Evolutionary conservation across 2,113 vertebrate genomes (phyloP).

Genomic region (Alligator mississippiensis): DNA sequence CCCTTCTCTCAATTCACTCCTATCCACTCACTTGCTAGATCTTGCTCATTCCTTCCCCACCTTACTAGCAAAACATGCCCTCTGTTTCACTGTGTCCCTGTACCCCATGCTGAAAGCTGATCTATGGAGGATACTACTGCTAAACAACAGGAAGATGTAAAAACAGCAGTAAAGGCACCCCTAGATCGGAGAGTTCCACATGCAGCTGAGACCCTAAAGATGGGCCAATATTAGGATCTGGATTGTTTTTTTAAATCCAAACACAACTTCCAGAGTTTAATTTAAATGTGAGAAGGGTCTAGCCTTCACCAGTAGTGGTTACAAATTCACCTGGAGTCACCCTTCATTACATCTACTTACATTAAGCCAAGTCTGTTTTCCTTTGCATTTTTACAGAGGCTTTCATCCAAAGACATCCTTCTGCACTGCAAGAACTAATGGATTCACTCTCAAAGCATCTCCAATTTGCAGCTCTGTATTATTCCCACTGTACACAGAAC

Average conservation of each 20-base stretch:
- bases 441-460: neutral
- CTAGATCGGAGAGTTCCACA: neutral
- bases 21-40: neutral
- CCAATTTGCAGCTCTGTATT: neutral
- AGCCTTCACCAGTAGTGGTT: neutral
- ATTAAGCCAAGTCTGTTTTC: neutral
- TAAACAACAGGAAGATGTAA: neutral
- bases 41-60: neutral
- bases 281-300: neutral
- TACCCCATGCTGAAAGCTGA: neutral
- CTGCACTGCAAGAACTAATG: neutral
- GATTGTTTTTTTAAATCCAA: neutral
- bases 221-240: neutral
- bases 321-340: neutral
- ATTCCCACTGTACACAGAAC: neutral
- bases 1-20: neutral
- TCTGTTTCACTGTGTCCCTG: constrained; percentile 22
- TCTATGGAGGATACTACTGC: neutral
- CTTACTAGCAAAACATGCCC: neutral
- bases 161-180: neutral
- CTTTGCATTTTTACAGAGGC: neutral
- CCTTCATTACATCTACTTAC: neutral
- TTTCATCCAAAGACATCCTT: neutral
- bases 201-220: neutral
- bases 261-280: constrained; percentile 3